Evolutionary conservation across 2,888 invertebrate genomes (phyloP), one percentile per base, ranked within the genome.

Genomic region (Parthenolecanium corni): DNA sequence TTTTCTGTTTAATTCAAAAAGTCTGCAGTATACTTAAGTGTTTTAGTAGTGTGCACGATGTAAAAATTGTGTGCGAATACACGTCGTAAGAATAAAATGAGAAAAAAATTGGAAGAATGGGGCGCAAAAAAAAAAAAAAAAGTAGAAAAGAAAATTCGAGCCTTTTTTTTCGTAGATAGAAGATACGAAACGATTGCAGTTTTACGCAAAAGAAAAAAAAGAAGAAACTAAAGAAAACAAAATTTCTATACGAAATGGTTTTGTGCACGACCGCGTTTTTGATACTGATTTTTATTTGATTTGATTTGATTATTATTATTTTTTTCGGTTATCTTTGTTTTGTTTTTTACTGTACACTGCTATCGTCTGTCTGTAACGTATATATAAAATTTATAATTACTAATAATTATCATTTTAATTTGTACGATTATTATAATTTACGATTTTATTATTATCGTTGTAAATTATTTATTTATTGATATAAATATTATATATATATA

Each of bases 321-420:
- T 53, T 38, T 53, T n/a, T n/a, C 16, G 31, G 9, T 46, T 14
- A 49, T 20, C 18, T 54, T 20, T 54, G n/a, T 38, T 21, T 20
- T n/a, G 14, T 58, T 58, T 58, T 58, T 57, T 58, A 31, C 47
- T 57, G 31, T 56, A 44, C 57, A 47, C 57, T 47, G 46, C 46
- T 57, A 57, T 57, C 36, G 25, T 57, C 57, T 31, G 25, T 57
- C 57, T 57, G 57, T 57, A 57, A 57, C 46, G 57, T 31, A 44
- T 44, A 42, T 16, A 52, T 36, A 57, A 56, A 25, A 46, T 21
- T n/a, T 57, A 46, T 57, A 20, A 46, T 57, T 57, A 56, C 44
- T 56, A 56, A 56, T 49, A 5, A 46, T 49, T 49, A 49, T 44
- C 38, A 54, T 54, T 54, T 54, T 54, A 54, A 54, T 54, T 54